Base-by-base conservation (phyloP, 2,113 vertebrate species). In the Chlorocebus sabaeus region DNA sequence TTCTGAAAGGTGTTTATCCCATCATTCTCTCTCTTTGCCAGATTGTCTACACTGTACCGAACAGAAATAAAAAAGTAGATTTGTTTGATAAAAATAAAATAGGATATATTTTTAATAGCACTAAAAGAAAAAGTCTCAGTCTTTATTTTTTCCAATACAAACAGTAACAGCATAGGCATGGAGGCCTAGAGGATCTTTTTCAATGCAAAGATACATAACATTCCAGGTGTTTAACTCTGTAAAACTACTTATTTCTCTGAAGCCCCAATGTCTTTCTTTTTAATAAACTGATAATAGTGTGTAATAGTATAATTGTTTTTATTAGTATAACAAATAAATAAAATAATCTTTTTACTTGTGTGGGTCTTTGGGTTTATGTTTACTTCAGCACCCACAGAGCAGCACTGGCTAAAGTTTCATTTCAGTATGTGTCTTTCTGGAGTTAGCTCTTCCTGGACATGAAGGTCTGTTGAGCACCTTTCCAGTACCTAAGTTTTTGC, bases 191-290 rank as follows among this genome's bases (percentile, higher is more conserved):
- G 68, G 8, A 23, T 40, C 35, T 50, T 1, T 1, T 18, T 76
- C 23, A 30, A 16, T 27, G 2, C 12, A 73, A 6, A 72, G 8
- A 1, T 38, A 25, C 0, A 1, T 30, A 5, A 16, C 9, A 3
- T 70, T 40, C 6, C 17, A 52, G 2, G 13, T 61, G 2, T 57
- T 32, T 9, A 12, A 32, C 4, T 72, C 57, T 16, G 22, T 10
- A 11, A 61, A 78, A 85, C 27, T 38, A 30, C 13, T 40, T 13
- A 6, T 25, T 7, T 45, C 35, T 89, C 57, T 48, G 22, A 89
- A 73, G 10, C 6, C 14, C 11, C 52, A n/a, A 9, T 38, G 30
- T 50, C 3, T 75, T 57, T 67, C 48, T 76, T 1, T n/a, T 2
- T 4, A 48, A 4, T 23, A 32, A 12, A 75, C 61, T 80, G 50